Conservation (phyloP, 2,113 vertebrate species). For the Procavia capensis region DNA sequence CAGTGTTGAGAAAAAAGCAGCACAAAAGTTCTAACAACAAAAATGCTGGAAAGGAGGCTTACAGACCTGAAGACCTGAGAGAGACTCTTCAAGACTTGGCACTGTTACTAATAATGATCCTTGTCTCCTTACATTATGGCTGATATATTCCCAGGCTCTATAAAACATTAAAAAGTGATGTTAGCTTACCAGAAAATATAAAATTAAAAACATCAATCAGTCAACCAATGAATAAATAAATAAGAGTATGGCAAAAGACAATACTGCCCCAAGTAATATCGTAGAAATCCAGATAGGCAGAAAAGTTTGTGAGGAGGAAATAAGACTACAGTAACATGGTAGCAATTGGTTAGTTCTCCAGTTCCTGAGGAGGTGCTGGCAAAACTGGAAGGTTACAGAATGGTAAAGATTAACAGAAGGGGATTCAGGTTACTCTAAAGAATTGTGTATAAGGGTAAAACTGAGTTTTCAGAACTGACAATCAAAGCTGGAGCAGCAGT, state of each 20-base stretch:
- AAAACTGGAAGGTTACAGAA: conserved; percentile 35
- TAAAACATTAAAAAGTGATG: conserved; percentile 73
- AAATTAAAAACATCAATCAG: background rate
- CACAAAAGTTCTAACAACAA: background rate
- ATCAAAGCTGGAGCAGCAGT: background rate
- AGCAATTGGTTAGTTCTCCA: conserved; percentile 18
- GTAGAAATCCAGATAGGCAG: conserved; percentile 33
- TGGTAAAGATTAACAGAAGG: conserved; percentile 19
- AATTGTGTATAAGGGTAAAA: background rate
- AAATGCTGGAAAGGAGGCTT: conserved; percentile 40
- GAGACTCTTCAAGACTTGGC: conserved; percentile 92
- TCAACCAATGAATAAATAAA: too few relatives aligned
- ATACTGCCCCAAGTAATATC: background rate
- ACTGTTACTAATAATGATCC: conserved; percentile 93
- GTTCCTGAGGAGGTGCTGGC: conserved; percentile 24
- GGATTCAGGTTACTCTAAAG: background rate
- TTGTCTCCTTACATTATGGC: conserved; percentile 88
- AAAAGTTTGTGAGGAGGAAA: conserved; percentile 19
- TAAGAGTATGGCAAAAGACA: conserved; percentile 47
- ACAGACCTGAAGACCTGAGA: conserved; percentile 89
- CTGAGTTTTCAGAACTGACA: background rate
- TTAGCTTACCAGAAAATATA: background rate
- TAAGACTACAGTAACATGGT: background rate
- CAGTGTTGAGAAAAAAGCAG: background rate
- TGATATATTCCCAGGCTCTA: conserved; percentile 94